Evolutionary conservation across 2,113 vertebrate species (phyloP).

Genomic region (Cebidichthys violaceus): DNA sequence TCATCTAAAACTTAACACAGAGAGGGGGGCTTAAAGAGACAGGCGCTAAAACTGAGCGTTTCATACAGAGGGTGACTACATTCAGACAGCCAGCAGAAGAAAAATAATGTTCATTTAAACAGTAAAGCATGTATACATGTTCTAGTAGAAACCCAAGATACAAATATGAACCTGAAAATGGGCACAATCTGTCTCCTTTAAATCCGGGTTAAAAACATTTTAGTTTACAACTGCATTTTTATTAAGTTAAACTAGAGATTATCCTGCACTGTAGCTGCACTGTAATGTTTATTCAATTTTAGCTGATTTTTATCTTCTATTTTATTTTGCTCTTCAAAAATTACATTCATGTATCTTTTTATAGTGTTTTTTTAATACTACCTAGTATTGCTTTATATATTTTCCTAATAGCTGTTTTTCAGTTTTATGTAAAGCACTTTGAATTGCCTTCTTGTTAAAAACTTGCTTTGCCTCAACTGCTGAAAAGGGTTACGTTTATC

Average conservation of each 20-base stretch:
- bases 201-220: background rate
- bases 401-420: background rate
- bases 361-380: background rate
- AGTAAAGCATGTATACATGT: background rate
- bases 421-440: background rate
- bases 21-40: background rate
- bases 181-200: background rate
- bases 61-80: background rate
- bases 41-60: background rate
- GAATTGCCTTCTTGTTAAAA: background rate
- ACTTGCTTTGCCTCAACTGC: background rate
- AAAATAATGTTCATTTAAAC: background rate
- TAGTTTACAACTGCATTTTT: background rate
- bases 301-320: background rate
- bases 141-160: background rate
- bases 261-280: background rate
- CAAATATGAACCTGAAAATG: background rate
- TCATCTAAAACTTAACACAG: background rate
- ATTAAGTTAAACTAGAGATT: background rate
- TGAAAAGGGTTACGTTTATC: background rate
- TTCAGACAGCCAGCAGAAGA: background rate
- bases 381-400: background rate
- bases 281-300: background rate
- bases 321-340: background rate
- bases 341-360: background rate